Evolutionary conservation across 2,888 invertebrate species (phyloP), one percentile per base, ranked within the genome.

Genomic region (Athalia cordata): DNA sequence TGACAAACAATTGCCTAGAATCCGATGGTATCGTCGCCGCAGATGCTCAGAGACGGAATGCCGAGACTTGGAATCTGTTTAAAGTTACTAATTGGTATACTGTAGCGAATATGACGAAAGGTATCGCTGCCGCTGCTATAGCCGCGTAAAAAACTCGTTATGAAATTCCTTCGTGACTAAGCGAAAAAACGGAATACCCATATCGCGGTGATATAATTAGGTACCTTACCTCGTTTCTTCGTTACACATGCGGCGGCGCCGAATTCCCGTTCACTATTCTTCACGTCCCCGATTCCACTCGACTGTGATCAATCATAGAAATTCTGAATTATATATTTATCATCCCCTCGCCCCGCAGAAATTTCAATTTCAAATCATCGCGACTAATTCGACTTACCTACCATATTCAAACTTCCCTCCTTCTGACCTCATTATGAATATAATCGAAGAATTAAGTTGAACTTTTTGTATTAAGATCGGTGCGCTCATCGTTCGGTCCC

Each of bases 21-120:
- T 72, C 47, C 59, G 72, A 72, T 72, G 15, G 13, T 57, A 72
- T 72, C 72, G 59, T 13, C 6, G 8, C 7, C 11, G 47, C 11
- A 29, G 29, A 29, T 29, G 29, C 29, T 29, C 15, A 9, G 8
- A 15, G 68, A 68, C 15, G 72, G 72, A 72, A 72, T 72, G 57
- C 15, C 47, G 47, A 43, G 13, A 47, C 43, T 72, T 9, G 47
- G 59, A 72, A 72, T 72, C 72, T 72, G 59, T 57, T 72, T 72
- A 72, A 72, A 72, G 72, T 13, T 59, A 72, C 72, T 72, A 72
- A 72, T 72, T 72, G 72, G 72, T 72, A 29, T 29, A 72, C 72
- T 72, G 72, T 72, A 59, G 72, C 72, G 72, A 72, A 72, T 72
- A 72, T 72, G 72, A 72, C 72, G 57, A 68, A 72, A 72, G 72